A percentile compares a stretch with the other conserved stretches of the same genome.
phyloP scores from a whole-genome alignment of 2,797 vertebrate genomes.

The Gobio occitaniae region DNA sequence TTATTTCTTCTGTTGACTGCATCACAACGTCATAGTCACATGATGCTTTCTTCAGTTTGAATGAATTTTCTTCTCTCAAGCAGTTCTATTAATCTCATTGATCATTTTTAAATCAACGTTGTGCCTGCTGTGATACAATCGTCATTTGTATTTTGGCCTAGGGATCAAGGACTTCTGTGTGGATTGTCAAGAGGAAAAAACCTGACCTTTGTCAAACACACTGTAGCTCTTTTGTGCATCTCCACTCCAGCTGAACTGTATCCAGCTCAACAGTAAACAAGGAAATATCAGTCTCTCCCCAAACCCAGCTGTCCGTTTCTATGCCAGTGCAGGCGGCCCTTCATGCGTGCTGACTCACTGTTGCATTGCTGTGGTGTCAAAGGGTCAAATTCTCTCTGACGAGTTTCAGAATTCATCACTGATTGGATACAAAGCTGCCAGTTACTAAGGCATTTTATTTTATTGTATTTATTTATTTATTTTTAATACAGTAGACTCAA shows the following conservation, averaged over 20 bases:
- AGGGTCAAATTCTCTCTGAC: constrained; percentile 51
- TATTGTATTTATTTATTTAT: constrained; percentile 17
- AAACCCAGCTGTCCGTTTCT: constrained; percentile 13
- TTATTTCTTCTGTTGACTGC: neutral
- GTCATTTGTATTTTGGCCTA: constrained; percentile 54
- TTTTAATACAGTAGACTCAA: too few relatives aligned
- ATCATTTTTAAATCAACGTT: constrained; percentile 54
- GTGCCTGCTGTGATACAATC: constrained; percentile 25
- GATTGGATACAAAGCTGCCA: constrained; percentile 51
- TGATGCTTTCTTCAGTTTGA: neutral
- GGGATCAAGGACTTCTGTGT: constrained; percentile 51
- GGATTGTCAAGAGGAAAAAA: constrained; percentile 53
- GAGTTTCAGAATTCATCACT: constrained; percentile 38
- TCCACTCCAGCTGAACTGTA: constrained; percentile 55
- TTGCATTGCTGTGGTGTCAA: constrained; percentile 61
- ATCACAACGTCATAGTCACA: neutral
- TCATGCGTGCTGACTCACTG: constrained; percentile 57
- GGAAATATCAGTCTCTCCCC: constrained; percentile 39
- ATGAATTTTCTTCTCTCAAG: constrained; percentile 51
- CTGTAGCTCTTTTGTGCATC: constrained; percentile 56
- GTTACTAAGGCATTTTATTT: constrained; percentile 30
- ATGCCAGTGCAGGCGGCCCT: constrained; percentile 21
- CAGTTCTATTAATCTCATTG: constrained; percentile 42
- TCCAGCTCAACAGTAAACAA: constrained; percentile 37
- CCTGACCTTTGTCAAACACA: constrained; percentile 58